Conservation (phyloP, 2,797 vertebrate genomes). For the Gephyroberyx darwinii region DNA sequence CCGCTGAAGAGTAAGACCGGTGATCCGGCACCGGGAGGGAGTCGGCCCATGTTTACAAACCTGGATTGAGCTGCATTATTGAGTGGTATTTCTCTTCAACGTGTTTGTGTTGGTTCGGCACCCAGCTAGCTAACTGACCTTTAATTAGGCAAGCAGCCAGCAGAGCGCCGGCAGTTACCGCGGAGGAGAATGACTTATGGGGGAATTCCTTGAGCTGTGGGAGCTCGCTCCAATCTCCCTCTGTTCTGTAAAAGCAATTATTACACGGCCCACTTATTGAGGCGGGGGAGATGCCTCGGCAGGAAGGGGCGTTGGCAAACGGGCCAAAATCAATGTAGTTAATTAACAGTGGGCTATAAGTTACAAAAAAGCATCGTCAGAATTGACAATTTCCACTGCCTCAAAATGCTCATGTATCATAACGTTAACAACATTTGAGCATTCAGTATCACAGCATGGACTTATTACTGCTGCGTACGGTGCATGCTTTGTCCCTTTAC, state of each 20-base stretch:
- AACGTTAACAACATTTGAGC: background rate
- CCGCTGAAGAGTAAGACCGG: background rate
- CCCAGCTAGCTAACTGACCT: conserved; percentile 70
- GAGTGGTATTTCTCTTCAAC: conserved; percentile 64
- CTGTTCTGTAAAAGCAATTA: conserved; percentile 52
- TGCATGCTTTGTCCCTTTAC: too few relatives aligned
- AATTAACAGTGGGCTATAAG: conserved; percentile 36
- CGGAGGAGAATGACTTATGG: conserved; percentile 52
- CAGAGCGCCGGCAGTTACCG: conserved; percentile 60
- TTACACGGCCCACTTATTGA: conserved; percentile 48
- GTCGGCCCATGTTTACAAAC: conserved; percentile 30
- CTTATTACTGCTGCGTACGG: too few relatives aligned
- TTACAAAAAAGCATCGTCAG: conserved; percentile 1
- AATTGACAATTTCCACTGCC: background rate
- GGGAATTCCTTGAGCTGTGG: conserved; percentile 36
- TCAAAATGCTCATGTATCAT: background rate
- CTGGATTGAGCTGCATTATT: conserved; percentile 24
- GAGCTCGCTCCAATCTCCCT: conserved; percentile 30
- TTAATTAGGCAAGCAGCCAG: conserved; percentile 72
- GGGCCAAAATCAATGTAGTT: conserved; percentile 28
- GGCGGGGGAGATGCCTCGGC: conserved; percentile 37
- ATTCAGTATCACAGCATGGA: too few relatives aligned
- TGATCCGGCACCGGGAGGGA: conserved; percentile 13
- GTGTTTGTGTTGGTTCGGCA: conserved; percentile 61
- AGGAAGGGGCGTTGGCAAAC: conserved; percentile 39